phyloP scores from a whole-genome alignment of 2,888 invertebrate species.

The Cosmia pyralina region DNA sequence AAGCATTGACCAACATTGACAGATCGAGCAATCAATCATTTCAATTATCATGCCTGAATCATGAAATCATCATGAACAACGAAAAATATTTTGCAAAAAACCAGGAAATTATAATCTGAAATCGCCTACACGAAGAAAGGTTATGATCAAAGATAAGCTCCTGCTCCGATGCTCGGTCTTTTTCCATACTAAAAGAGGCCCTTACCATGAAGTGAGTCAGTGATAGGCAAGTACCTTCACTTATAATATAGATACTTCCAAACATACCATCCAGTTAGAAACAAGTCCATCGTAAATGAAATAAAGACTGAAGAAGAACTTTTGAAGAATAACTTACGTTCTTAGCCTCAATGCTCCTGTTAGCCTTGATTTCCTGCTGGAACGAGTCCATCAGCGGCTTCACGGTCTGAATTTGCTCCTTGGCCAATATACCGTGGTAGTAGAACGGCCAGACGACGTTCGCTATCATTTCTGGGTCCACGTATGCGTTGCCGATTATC shows the following conservation, averaged over 20 bases:
- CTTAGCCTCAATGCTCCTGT: slow-evolving; percentile 80
- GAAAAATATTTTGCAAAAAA: neutral
- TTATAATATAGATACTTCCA: neutral
- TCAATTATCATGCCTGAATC: no score
- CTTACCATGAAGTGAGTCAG: neutral
- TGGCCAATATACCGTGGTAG: slow-evolving; percentile 81
- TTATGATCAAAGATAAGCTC: neutral
- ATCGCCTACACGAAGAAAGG: neutral
- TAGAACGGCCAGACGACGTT: slow-evolving; percentile 77
- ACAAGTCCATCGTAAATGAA: neutral
- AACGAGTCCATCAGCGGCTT: slow-evolving; percentile 79
- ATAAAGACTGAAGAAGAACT: neutral
- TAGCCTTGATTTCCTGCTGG: slow-evolving; percentile 74
- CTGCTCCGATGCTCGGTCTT: no score
- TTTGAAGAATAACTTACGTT: slow-evolving; percentile 65
- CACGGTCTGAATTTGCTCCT: slow-evolving; percentile 76
- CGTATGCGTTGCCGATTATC: slow-evolving; percentile 83
- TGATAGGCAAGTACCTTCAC: neutral
- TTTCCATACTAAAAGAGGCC: neutral
- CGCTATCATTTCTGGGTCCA: slow-evolving; percentile 82
- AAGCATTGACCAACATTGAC: neutral
- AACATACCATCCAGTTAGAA: neutral
- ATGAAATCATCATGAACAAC: neutral
- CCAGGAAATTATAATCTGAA: neutral
- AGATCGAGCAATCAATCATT: neutral